Evolutionary conservation across 1,140 invertebrate genomes (phyloP).

Genomic region (Lepidostoma basale): DNA sequence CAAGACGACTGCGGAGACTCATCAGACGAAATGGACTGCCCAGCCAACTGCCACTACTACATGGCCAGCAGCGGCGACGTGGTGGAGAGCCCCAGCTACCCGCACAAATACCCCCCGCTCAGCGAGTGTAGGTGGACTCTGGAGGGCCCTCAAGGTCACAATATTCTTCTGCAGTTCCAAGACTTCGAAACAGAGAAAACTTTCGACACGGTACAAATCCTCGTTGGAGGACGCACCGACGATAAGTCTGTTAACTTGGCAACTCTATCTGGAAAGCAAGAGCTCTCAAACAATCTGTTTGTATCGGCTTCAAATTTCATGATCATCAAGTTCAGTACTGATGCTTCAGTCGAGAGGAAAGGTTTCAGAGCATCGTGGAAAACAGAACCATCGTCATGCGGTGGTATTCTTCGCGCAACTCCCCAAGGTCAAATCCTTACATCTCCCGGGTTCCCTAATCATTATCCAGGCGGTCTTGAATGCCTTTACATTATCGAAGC

Average conservation of each 20-base stretch:
- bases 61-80: conserved; percentile 94
- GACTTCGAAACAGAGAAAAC: conserved; percentile 97
- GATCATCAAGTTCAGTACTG: conserved; percentile 96
- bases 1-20: conserved; percentile 92
- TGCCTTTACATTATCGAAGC: conserved; percentile 92
- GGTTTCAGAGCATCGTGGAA: conserved; percentile 94
- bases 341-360: conserved; percentile 91
- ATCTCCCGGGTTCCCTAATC: conserved; percentile 89
- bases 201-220: conserved; percentile 94
- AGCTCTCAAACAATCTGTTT: conserved; percentile 81
- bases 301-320: conserved; percentile 97
- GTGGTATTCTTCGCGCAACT: conserved; percentile 81
- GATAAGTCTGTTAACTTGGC: conserved; percentile 90
- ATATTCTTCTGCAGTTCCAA: conserved; percentile 92
- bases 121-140: conserved; percentile 96
- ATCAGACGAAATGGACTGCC: conserved; percentile 90
- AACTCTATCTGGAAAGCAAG: conserved; percentile 88
- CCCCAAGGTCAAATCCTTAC: conserved; percentile 82
- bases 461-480: conserved; percentile 92
- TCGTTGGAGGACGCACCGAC: conserved; percentile 93
- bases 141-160: conserved; percentile 94
- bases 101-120: conserved; percentile 87
- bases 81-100: conserved; percentile 93
- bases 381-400: conserved; percentile 89
- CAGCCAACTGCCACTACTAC: conserved; percentile 86